Evolutionary conservation across 2,113 vertebrate genomes (phyloP).

Genomic region (Aspiorhynchus laticeps): DNA sequence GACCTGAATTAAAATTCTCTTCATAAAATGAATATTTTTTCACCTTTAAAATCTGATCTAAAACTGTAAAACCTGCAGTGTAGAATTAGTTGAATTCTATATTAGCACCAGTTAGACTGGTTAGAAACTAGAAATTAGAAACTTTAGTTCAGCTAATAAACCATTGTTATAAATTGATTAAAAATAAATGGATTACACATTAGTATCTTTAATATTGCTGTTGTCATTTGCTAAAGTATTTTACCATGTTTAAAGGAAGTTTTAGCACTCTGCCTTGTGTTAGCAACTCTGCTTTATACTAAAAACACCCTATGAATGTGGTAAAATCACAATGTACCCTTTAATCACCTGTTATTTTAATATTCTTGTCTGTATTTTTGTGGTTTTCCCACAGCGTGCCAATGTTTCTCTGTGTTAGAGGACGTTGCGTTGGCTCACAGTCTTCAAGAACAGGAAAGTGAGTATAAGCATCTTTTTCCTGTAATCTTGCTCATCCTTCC

Average conservation of each 20-base stretch:
- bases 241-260: too few relatives aligned
- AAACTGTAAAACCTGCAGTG: not conserved
- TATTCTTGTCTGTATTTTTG: not conserved
- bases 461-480: constrained; percentile 55
- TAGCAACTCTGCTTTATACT: too few relatives aligned
- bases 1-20: not conserved
- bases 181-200: not conserved
- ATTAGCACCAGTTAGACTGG: not conserved
- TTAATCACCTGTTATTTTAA: not conserved
- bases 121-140: too few relatives aligned
- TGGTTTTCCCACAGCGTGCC: constrained; percentile 63
- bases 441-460: constrained; percentile 79
- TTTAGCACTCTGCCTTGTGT: too few relatives aligned
- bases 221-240: not conserved
- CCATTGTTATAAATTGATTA: not conserved
- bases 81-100: not conserved
- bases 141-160: not conserved
- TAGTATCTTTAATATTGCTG: not conserved
- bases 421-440: constrained; percentile 74
- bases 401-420: constrained; percentile 77
- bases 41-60: not conserved
- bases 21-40: too few relatives aligned
- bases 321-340: not conserved
- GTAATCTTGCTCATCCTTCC: not conserved
- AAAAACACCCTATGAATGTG: not conserved